Evolutionary conservation across 2,888 invertebrate genomes (phyloP), one percentile per base, ranked within the genome.

Genomic region (Isoperla grammatica): DNA sequence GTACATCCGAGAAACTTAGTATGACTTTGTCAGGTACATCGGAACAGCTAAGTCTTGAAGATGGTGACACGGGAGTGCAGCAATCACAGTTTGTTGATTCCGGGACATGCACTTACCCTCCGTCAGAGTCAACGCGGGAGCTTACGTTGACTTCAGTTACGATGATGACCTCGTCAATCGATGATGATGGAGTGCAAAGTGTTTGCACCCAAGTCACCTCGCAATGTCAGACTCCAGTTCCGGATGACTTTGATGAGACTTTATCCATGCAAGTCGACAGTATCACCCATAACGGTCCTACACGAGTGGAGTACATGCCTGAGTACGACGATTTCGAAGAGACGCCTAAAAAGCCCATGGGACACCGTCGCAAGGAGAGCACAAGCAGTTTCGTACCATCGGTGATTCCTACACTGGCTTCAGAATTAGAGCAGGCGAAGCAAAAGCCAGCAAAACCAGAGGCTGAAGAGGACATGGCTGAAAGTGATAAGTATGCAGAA

Each of bases 281-380:
- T 12, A 8, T n/a, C 1, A 66, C 8, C 63, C 68, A 65, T 54
- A 79, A 79, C 72, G 79, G 79, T 11, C 78, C 79, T 56, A 76
- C 77, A 48, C 78, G 79, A 71, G 77, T 78, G 40, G 78, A 78
- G 17, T 78, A 75, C 65, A 71, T 72, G 56, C 75, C 78, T 20
- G 78, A 78, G 67, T 76, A 75, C 68, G 78, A 78, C 61, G 71
- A 75, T 58, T 74, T 68, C 65, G 72, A 73, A 61, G 64, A 65
- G 13, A 73, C 76, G 20, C 53, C 57, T 65, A 65, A 65, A 59
- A 62, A 67, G 65, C 73, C 71, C 63, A 48, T 61, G 65, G 80
- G 81, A 2, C 83, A 83, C 63, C 76, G 81, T 61, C 75, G 82
- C 15, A 76, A 73, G 59, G 83, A 82, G 62, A 83, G 82, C 65